Conservation (phyloP, 2,888 invertebrate species). For the Choristoneura rosaceana region DNA sequence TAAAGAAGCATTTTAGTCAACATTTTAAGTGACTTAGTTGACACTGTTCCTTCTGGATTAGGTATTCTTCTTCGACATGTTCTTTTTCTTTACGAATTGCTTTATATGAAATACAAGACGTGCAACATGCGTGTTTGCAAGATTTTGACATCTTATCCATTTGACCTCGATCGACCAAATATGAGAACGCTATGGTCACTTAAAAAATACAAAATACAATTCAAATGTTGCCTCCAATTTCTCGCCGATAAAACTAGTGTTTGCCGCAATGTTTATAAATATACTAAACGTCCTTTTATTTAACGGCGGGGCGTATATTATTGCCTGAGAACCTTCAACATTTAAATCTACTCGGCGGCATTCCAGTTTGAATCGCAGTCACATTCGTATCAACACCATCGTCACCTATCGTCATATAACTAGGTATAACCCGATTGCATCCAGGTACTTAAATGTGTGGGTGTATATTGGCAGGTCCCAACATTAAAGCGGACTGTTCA, state of each 20-base stretch:
- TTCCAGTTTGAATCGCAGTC: constrained; percentile 61
- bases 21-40: not conserved
- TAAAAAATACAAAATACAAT: constrained; percentile 1
- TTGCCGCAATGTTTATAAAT: constrained; percentile 18
- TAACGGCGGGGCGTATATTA: constrained; percentile 37
- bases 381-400: constrained; percentile 66
- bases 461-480: constrained; percentile 80
- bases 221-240: constrained; percentile 4
- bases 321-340: constrained; percentile 38
- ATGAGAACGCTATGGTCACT: not conserved
- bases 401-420: constrained; percentile 57
- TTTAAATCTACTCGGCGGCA: constrained; percentile 57
- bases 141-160: too few relatives aligned
- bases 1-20: not conserved
- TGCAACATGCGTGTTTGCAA: not conserved
- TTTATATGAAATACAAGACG: not conserved
- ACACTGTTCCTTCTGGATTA: too few relatives aligned
- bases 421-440: constrained; percentile 56
- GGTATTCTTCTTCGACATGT: too few relatives aligned
- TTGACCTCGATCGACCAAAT: not conserved
- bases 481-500: constrained; percentile 65
- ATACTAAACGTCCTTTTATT: constrained; percentile 38
- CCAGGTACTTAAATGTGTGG: constrained; percentile 70
- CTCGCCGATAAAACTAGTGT: constrained; percentile 1
- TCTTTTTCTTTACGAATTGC: too few relatives aligned